These are phyloP conservation scores for Encarsia formosa DNA, from an alignment of 2,888 invertebrate genomes.

Conservation along the genomic window DNA sequence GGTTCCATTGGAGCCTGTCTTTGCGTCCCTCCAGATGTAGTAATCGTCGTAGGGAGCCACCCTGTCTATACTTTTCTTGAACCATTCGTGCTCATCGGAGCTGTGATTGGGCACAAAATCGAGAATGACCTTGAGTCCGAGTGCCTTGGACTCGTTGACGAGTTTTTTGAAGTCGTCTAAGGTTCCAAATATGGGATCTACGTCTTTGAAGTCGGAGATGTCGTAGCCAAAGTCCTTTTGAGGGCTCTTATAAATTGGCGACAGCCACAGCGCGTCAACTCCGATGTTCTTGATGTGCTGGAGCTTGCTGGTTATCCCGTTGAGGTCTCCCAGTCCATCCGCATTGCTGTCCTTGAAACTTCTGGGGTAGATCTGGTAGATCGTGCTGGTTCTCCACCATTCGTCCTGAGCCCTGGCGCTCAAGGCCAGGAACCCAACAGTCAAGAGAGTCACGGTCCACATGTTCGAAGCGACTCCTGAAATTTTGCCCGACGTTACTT, in stretches of 20 bases:
- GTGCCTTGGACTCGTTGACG: conserved; percentile 54
- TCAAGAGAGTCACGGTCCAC: background rate
- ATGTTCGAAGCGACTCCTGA: background rate
- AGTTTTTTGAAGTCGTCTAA: conserved; percentile 66
- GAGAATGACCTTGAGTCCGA: conserved; percentile 47
- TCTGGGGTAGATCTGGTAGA: conserved; percentile 83
- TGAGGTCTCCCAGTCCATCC: conserved; percentile 35
- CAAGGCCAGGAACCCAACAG: background rate
- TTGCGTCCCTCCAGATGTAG: conserved; percentile 69
- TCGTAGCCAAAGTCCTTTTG: conserved; percentile 78
- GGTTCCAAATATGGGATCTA: conserved; percentile 67
- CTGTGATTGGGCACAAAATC: conserved; percentile 59
- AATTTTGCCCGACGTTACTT: too few relatives aligned
- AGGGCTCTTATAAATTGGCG: conserved; percentile 73
- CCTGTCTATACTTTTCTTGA: conserved; percentile 61
- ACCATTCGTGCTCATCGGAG: conserved; percentile 76
- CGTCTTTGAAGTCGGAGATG: conserved; percentile 63
- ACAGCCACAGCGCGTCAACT: conserved; percentile 65
- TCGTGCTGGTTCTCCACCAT: conserved; percentile 79
- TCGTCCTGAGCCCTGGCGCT: conserved; percentile 44
- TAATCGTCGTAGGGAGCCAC: conserved; percentile 64
- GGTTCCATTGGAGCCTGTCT: conserved; percentile 38
- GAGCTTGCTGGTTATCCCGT: conserved; percentile 59
- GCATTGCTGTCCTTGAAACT: conserved; percentile 79
- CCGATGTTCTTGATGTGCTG: conserved; percentile 64